Evolutionary conservation across 2,113 vertebrate genomes (phyloP), one percentile per base, ranked within the genome.

Genomic region (Nicator chloris): DNA sequence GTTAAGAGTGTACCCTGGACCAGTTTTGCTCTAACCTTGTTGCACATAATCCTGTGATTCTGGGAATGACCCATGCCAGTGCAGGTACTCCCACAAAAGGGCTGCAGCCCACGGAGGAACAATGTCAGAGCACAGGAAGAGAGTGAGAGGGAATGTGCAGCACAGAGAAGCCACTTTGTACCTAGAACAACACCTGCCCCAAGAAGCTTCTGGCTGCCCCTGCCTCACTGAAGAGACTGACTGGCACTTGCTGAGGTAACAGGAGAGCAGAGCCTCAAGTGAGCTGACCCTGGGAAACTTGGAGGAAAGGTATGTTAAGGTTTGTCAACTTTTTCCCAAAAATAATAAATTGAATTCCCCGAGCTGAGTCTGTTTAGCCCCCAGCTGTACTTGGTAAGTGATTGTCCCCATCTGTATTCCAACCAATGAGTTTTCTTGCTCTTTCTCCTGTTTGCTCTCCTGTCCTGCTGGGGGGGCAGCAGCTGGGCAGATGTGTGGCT

Each of bases 351-450:
- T 22, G 7, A 72, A 57, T 47, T 63, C 39, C 39, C n/a, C 18
- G 27, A 42, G 4, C 10, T 40, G 39, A 39, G 35, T 60, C 44
- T 60, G 5, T 69, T 60, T 49, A 44, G 28, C 21, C 39, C 33
- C 13, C 22, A 50, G 1, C 28, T 37, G 61, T 44, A 16, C 60
- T 44, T 64, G 27, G 10, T 42, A 68, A 57, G 42, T 42, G 27
- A 53, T 51, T 73, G n/a, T 57, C 23, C 30, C 22, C 9, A 15
- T n/a, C 33, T 49, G 0, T 44, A 24, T 54, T 59, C 28, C 0
- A 1, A 16, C 23, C 6, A 19, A 1, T 5, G 15, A 50, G 35
- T 60, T 86, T 61, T 39, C 70, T 72, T 63, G 20, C 37, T 71
- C 13, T 24, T 68, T 66, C 26, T 76, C 31, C 37, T 11, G 20